Percentiles rank a stretch among this genome's conserved stretches.
Conservation (phyloP, 2,113 vertebrate genomes). For the Tragelaphus buxtoni region DNA sequence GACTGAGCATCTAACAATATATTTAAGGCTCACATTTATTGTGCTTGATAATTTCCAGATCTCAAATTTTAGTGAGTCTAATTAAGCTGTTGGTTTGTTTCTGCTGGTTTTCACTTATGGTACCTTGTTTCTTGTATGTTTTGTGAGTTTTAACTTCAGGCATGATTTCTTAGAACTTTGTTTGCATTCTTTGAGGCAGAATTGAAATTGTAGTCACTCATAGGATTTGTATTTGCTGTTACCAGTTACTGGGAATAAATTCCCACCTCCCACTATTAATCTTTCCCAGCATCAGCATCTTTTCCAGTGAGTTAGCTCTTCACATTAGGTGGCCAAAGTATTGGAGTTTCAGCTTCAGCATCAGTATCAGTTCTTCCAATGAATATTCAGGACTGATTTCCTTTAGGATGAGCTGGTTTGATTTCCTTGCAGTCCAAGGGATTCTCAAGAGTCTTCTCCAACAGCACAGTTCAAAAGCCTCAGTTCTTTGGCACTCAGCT, state of each 20-base stretch:
- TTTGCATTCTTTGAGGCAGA: not conserved
- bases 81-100: not conserved
- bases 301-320: not conserved
- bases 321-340: not conserved
- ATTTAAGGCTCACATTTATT: not conserved
- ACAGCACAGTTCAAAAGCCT: not conserved
- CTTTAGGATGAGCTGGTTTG: not conserved
- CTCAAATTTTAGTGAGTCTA: not conserved
- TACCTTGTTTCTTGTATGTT: not conserved
- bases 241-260: not conserved
- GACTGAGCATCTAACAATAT: not conserved
- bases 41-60: not conserved
- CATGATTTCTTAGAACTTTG: not conserved
- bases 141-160: slow-evolving; percentile 3
- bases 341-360: not conserved
- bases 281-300: not conserved
- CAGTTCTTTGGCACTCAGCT: not conserved
- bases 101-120: not conserved
- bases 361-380: not conserved
- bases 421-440: not conserved
- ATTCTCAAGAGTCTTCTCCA: not conserved
- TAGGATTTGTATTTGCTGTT: not conserved
- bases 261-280: not conserved
- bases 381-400: not conserved
- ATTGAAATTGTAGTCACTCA: not conserved